Base-by-base conservation (phyloP, 2,888 invertebrate species). In the Harpagoxenus sublaevis region DNA sequence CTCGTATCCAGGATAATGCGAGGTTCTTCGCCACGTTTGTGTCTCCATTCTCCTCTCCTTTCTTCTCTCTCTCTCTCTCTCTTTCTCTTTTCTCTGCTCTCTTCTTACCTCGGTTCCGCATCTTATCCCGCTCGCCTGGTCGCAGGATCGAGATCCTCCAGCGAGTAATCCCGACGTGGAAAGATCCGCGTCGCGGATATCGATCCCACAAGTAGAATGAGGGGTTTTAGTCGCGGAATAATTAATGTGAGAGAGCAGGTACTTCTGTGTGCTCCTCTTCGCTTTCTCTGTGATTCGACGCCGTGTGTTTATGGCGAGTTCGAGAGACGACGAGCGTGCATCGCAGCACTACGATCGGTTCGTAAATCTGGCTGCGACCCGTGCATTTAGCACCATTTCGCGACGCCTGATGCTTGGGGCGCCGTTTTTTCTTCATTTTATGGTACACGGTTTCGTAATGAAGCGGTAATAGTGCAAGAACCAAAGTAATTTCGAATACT, bases 171-270 rank as follows among this genome's bases (percentile, higher is more conserved):
- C 87, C 89, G 60, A 70, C 70, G 86, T 86, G 84, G 85, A 90
- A 90, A 89, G 90, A 91, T 90, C 89, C 86, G 87, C 88, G 89
- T 81, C 87, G 90, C 85, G 78, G 87, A 86, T 90, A 89, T 91
- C 90, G 90, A 90, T 90, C 91, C 86, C 87, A 85, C 84, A 81
- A 87, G 84, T 79, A 87, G 89, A 81, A 89, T 88, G 90, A 88
- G 87, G 90, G 88, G 86, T 84, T 91, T 91, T 84, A 91, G 88
- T 86, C 88, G 83, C 86, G 89, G 91, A 91, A 91, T 91, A 91
- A 91, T 91, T 91, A 91, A 91, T 90, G 91, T 91, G 90, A 91
- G 90, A 91, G 90, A 91, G 89, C 91, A 91, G 90, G 89, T 90
- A 90, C 87, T 89, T 87, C 91, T 90, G 89, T 88, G 86, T 84